Conservation (phyloP, 2,888 invertebrate species). For the Acronicta alni region DNA sequence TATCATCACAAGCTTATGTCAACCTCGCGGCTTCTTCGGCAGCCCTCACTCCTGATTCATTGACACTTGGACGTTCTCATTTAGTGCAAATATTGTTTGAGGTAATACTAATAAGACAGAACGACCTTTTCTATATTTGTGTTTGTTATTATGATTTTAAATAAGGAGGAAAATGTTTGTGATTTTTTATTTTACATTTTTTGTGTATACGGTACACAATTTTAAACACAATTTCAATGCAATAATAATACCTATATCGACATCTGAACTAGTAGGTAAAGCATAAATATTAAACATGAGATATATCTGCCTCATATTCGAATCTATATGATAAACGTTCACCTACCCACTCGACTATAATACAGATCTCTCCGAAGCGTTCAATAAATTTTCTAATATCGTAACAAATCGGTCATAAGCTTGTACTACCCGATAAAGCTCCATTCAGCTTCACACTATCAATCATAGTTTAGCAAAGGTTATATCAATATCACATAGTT, state of each 20-base stretch:
- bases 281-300: not conserved
- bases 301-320: constrained; percentile 25
- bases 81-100: constrained; percentile 48
- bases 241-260: too few species aligned
- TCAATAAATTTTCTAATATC: constrained; percentile 73
- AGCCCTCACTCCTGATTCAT: constrained; percentile 55
- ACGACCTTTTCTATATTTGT: constrained; percentile 16
- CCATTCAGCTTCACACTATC: constrained; percentile 82
- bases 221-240: too few species aligned
- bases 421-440: constrained; percentile 74
- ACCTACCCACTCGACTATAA: constrained; percentile 42
- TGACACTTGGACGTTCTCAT: constrained; percentile 39
- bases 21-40: constrained; percentile 54
- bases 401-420: constrained; percentile 79
- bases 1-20: constrained; percentile 63
- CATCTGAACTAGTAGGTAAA: too few species aligned
- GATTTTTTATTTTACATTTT: too few species aligned
- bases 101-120: constrained; percentile 6
- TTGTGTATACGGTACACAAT: too few species aligned
- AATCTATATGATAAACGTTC: constrained; percentile 33
- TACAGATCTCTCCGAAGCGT: constrained; percentile 42
- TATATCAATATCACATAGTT: constrained; percentile 83
- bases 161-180: constrained; percentile 13
- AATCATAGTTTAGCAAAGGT: constrained; percentile 85
- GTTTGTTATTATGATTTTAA: constrained; percentile 21